Evolutionary conservation across 1,140 invertebrate genomes (phyloP).

Genomic region (Cardiocondyla obscurior): DNA sequence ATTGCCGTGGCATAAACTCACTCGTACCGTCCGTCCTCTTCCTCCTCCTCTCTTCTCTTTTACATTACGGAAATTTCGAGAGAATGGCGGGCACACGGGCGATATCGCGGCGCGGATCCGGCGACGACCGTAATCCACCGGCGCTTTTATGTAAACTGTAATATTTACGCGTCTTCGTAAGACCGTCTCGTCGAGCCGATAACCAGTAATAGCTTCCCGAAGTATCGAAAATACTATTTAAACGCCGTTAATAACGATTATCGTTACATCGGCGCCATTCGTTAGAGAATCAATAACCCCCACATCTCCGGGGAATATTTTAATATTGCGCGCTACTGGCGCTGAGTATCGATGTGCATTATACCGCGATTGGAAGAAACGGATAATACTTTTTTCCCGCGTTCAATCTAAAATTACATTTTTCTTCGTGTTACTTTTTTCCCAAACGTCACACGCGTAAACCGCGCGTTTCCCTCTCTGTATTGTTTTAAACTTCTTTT

Average conservation of each 20-base stretch:
- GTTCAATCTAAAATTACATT: conserved; percentile 32
- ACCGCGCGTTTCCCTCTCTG: background rate
- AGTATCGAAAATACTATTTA: conserved; percentile 57
- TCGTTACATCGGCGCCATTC: conserved; percentile 29
- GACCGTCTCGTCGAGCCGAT: background rate
- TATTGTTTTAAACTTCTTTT: background rate
- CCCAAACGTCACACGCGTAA: background rate
- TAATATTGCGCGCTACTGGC: conserved; percentile 35
- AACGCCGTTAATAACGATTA: conserved; percentile 51
- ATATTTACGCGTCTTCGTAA: conserved; percentile 46
- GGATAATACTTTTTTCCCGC: background rate
- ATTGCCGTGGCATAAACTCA: background rate
- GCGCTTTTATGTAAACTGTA: conserved; percentile 62
- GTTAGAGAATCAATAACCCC: conserved; percentile 50
- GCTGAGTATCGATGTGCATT: background rate
- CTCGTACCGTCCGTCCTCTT: background rate
- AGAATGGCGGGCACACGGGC: background rate
- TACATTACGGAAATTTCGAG: conserved; percentile 19
- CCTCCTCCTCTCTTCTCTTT: background rate
- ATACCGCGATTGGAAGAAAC: background rate
- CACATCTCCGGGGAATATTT: conserved; percentile 36
- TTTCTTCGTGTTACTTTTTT: background rate
- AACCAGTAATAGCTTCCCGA: conserved; percentile 27
- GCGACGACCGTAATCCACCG: conserved; percentile 53
- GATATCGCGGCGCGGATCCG: conserved; percentile 42